Base-by-base conservation (phyloP, 2,888 invertebrate genomes). In the Melitaea athalia region DNA sequence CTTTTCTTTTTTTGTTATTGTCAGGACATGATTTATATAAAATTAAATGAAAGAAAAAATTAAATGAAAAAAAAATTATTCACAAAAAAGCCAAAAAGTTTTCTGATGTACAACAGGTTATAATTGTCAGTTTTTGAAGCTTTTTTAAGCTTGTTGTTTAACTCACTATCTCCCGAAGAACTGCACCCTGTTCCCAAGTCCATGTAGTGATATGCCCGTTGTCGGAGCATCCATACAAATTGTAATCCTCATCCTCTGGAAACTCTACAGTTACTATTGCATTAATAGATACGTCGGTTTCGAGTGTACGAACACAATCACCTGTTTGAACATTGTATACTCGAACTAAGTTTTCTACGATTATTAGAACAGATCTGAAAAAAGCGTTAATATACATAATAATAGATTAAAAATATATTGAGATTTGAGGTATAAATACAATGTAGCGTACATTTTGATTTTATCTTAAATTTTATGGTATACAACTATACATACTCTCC, bases 141-240 rank as follows among this genome's bases (percentile, higher is more conserved):
- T 5, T 49, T 5, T 14, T 4, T 5, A 14, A 49, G 24, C 24
- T 24, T 24, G 24, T 24, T 6, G 5, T n/a, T 10, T 17, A 42
- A 83, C 84, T 81, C 72, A 92, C 92, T 72, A 79, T 82, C 83
- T 92, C 91, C 77, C 91, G 84, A 7, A 91, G 86, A 2, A 93
- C 91, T 73, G 86, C 89, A 67, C 91, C 92, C 73, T 89, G 89
- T 47, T 90, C 91, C 91, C 91, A 93, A 0, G 91, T 93, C 93
- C 93, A 93, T 63, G 85, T 84, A 12, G 85, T 89, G 66, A 93
- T 77, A 64, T 78, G 76, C 4, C 93, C 93, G 47, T 76, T 76
- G 43, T 85, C 82, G 11, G 92, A 88, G 78, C 93, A 93, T 11
- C 91, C 91, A 74, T 86, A 90, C 10, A 93, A 78, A 71, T 92